phyloP scores from a whole-genome alignment of 2,888 invertebrate species.

The Amphimallon solstitiale region DNA sequence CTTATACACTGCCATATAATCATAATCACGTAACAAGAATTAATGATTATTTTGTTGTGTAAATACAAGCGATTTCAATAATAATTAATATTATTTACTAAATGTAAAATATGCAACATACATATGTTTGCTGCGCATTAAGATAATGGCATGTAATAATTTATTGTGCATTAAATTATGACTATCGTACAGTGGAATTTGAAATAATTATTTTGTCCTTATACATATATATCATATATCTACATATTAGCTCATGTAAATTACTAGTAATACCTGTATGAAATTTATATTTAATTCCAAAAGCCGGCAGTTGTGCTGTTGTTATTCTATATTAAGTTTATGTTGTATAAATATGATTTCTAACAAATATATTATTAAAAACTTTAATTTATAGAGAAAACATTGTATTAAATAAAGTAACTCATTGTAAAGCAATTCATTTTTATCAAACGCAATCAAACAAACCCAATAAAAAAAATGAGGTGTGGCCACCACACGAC shows the following conservation, averaged over 20 bases:
- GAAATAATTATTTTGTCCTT: slow-evolving; percentile 1
- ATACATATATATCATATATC: background rate
- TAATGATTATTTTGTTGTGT: background rate
- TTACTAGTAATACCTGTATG: background rate
- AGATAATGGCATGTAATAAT: background rate
- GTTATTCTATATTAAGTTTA: too few species aligned
- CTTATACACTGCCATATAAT: too few species aligned
- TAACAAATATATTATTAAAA: too few species aligned
- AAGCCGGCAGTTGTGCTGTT: too few species aligned
- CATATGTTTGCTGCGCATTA: background rate
- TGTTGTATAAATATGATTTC: too few species aligned
- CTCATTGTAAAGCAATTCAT: too few species aligned
- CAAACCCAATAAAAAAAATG: too few species aligned
- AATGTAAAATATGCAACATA: slow-evolving; percentile 1
- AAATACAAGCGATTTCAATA: background rate
- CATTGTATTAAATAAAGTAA: too few species aligned
- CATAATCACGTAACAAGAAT: too few species aligned
- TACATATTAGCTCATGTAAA: background rate
- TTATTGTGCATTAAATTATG: background rate
- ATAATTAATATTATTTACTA: slow-evolving; percentile 1
- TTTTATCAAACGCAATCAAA: too few species aligned
- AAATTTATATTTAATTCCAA: background rate
- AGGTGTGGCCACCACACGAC: too few species aligned
- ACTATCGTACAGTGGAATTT: background rate
- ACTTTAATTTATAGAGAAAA: too few species aligned